Evolutionary conservation across 2,113 vertebrate species (phyloP).

Genomic region (Grantiella picta): DNA sequence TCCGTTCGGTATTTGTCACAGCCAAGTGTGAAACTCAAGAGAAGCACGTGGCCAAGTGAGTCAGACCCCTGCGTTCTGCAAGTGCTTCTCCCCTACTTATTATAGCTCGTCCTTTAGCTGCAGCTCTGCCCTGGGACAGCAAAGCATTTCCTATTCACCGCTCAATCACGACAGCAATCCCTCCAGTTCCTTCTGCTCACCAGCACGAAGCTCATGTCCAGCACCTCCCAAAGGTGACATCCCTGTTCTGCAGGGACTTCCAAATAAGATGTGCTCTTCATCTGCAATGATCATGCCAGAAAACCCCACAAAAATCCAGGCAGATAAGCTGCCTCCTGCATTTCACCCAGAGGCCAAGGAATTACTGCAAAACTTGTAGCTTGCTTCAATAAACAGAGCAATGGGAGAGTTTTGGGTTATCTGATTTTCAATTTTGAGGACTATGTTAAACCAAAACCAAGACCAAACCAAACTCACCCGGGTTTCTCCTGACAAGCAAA

Average conservation of each 20-base stretch:
- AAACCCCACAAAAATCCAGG: neutral
- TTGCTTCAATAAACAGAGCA: neutral
- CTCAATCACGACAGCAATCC: neutral
- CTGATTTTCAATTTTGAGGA: neutral
- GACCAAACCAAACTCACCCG: neutral
- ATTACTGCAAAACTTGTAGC: neutral
- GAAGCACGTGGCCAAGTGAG: neutral
- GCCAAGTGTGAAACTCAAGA: neutral
- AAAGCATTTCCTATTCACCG: neutral
- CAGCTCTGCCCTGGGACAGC: neutral
- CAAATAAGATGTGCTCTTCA: neutral
- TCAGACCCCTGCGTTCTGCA: neutral
- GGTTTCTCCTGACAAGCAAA: neutral
- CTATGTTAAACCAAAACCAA: neutral
- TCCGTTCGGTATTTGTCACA: neutral
- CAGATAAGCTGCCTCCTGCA: neutral
- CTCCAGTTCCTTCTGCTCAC: neutral
- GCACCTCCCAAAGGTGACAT: neutral
- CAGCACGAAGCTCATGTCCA: neutral
- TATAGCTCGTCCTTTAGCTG: neutral
- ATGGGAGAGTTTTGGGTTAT: accelerated
- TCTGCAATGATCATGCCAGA: neutral
- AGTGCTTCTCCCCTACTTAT: neutral
- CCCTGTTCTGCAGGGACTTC: neutral
- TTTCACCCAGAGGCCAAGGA: neutral